These are phyloP conservation scores for Teleiodes luculella DNA, from an alignment of 2,888 invertebrate genomes.

Conservation along the genomic window DNA sequence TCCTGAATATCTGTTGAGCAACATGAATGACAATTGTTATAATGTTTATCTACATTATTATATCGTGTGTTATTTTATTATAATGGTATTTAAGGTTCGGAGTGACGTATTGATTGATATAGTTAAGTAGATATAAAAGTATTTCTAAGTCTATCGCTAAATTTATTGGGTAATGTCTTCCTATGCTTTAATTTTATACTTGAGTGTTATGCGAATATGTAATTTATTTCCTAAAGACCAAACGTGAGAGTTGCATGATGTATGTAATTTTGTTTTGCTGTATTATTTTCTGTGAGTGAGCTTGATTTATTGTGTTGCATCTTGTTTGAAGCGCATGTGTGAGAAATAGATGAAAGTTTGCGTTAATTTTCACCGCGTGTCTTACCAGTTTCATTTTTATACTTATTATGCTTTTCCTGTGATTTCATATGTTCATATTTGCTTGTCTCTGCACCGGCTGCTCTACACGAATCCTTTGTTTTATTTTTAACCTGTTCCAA, in stretches of 20 bases:
- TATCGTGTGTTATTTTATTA: conserved; percentile 19
- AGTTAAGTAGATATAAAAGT: conserved; percentile 44
- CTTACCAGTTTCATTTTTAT: conserved; percentile 41
- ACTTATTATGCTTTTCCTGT: conserved; percentile 70
- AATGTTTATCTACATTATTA: not conserved
- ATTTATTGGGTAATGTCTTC: conserved; percentile 73
- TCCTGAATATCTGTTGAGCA: conserved; percentile 9
- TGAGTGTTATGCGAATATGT: conserved; percentile 44
- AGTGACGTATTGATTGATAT: conserved; percentile 49
- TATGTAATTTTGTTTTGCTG: conserved; percentile 52
- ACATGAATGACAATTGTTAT: conserved; percentile 7
- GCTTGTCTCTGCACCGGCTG: conserved; percentile 68
- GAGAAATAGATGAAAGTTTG: conserved; percentile 60
- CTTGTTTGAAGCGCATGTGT: conserved; percentile 71
- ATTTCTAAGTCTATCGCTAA: conserved; percentile 70
- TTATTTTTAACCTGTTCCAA: conserved; percentile 5
- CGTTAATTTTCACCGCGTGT: conserved; percentile 27
- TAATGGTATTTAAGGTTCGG: conserved; percentile 35
- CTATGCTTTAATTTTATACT: conserved; percentile 39
- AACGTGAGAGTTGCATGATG: conserved; percentile 74
- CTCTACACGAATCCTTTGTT: conserved; percentile 33
- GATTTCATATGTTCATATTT: conserved; percentile 76
- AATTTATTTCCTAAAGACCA: conserved; percentile 74
- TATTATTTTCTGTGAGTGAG: conserved; percentile 51
- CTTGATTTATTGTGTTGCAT: conserved; percentile 61